These are phyloP conservation scores for Cranoglanis bouderius DNA, from an alignment of 2,113 vertebrate species.

Conservation along the genomic window DNA sequence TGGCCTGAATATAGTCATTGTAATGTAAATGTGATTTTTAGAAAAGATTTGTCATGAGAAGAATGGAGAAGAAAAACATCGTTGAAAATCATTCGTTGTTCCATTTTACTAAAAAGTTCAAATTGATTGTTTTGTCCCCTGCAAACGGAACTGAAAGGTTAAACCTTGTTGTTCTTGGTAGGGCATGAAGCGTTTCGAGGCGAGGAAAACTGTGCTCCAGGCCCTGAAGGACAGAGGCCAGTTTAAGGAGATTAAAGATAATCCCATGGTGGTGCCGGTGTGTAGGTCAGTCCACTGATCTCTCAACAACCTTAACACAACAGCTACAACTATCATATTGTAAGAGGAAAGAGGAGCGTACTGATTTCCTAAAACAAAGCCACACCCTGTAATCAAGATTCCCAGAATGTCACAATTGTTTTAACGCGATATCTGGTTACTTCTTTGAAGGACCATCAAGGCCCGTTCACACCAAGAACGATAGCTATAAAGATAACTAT, in stretches of 20 bases:
- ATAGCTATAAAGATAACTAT: no score
- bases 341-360: background rate
- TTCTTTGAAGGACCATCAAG: background rate
- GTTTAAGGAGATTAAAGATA: conserved; percentile 84
- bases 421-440: background rate
- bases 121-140: background rate
- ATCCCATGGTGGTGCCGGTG: conserved; percentile 92
- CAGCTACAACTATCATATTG: background rate
- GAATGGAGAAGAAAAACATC: background rate
- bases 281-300: conserved; percentile 78
- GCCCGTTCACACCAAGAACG: no score
- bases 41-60: background rate
- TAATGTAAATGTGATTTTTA: background rate
- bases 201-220: conserved; percentile 81
- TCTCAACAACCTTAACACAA: background rate
- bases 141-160: background rate
- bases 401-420: background rate
- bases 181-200: conserved; percentile 90
- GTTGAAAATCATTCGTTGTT: background rate
- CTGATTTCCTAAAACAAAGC: background rate
- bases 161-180: conserved; percentile 48
- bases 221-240: conserved; percentile 81
- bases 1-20: background rate
- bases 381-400: background rate
- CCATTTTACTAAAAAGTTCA: background rate